Percentiles rank a stretch among this genome's conserved stretches.
Conservation (phyloP, 2,888 invertebrate genomes). For the Athalia circularis region DNA sequence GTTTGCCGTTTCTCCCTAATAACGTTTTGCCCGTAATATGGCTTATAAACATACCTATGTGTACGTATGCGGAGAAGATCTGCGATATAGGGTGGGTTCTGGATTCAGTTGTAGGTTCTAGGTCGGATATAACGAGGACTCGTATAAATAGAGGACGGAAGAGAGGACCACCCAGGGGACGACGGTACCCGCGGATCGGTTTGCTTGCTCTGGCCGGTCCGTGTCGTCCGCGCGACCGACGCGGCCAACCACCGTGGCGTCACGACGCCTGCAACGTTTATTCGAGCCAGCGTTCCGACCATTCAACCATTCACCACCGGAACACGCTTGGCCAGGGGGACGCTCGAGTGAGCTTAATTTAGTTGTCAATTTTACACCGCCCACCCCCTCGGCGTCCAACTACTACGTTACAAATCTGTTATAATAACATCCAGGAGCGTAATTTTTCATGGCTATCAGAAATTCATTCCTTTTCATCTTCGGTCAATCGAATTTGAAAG, state of each 20-base stretch:
- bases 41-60: neutral
- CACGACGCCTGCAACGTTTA: constrained; percentile 29
- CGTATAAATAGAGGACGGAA: constrained; percentile 39
- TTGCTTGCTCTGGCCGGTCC: constrained; percentile 27
- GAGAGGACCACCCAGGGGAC: constrained; percentile 38
- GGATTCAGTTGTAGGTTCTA: neutral
- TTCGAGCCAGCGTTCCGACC: constrained; percentile 28
- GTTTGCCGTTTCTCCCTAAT: constrained; percentile 11
- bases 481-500: no score
- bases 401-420: no score
- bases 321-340: constrained; percentile 13
- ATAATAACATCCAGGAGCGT: no score
- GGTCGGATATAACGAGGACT: constrained; percentile 8
- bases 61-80: neutral
- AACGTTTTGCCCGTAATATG: neutral
- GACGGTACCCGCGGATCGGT: constrained; percentile 21
- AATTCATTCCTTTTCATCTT: no score
- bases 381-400: no score
- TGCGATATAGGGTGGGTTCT: neutral
- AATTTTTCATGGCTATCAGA: no score
- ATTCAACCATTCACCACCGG: constrained; percentile 22
- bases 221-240: constrained; percentile 24
- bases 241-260: constrained; percentile 36
- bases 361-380: constrained; percentile 16
- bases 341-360: constrained; percentile 31